Evolutionary conservation across 2,888 invertebrate species (phyloP), one percentile per base, ranked within the genome.

Genomic region (Dorcus parallelipipedus): DNA sequence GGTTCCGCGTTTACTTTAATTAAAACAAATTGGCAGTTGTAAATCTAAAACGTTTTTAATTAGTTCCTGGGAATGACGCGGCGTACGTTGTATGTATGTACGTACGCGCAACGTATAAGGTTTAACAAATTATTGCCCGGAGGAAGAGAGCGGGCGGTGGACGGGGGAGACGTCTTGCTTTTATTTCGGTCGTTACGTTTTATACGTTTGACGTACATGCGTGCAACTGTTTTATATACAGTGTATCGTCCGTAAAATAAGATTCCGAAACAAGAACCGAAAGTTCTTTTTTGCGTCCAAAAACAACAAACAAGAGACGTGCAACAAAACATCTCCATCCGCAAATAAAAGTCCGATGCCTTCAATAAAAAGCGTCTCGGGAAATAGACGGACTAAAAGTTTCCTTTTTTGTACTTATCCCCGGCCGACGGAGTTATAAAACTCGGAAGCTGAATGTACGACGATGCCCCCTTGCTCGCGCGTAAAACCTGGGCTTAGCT

Each of bases 111-210:
- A 14, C 14, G 14, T 14, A 14, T 14, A 14, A 14, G 52, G 47
- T 51, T 40, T 56, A 56, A 56, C 47, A 56, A 56, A 56, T 56
- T 51, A 52, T 33, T 51, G 56, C 56, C 56, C 26, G 47, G 51
- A 45, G 56, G 49, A 56, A 51, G 47, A 56, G 26, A 33, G 26
- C 26, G 26, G 26, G 26, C 26, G 26, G 26, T 33, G 26, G 26
- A 33, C 6, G 26, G 26, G 3, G 3, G 26, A 14, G 26, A 33
- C 26, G 26, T 52, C 48, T 41, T 47, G 33, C 52, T 43, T 56
- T 45, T 26, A 50, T 50, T 38, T 49, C 45, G 50, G 55, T 41
- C 43, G 50, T 38, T 43, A 49, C 49, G 20, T 41, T 43, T 38
- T 50, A 20, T 42, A 26, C 38, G 9, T 42, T 10, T 49, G 43